A percentile compares a stretch with the other conserved stretches of the same genome.
Evolutionary conservation across 2,113 vertebrate genomes (phyloP).

Genomic region (Nothoprocta perdicaria): DNA sequence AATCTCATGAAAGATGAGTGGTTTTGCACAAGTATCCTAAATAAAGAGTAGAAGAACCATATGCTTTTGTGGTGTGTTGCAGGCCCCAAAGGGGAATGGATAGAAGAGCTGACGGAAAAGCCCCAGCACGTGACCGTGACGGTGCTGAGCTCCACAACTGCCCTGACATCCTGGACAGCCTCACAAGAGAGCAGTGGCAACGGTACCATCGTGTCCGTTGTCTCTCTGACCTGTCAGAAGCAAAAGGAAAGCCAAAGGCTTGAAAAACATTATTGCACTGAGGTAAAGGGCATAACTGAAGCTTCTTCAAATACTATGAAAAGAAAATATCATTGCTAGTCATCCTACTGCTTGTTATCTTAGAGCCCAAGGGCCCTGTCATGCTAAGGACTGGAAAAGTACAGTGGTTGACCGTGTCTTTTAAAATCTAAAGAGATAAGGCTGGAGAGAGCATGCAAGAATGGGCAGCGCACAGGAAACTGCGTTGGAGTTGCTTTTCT

Average conservation of each 20-base stretch:
- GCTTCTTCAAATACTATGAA: not conserved
- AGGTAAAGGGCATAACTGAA: conserved; percentile 76
- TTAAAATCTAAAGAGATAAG: rapidly evolving
- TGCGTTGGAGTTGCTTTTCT: not conserved
- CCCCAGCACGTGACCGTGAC: conserved; percentile 85
- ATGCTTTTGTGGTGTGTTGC: not conserved
- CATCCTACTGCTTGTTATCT: rapidly evolving
- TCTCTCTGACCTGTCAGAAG: conserved; percentile 91
- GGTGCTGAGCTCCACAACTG: conserved; percentile 86
- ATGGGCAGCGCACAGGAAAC: not conserved
- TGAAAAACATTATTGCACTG: conserved; percentile 89
- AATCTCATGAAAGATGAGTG: not conserved
- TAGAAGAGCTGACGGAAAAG: conserved; percentile 89
- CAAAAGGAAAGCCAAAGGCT: conserved; percentile 91
- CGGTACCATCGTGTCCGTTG: conserved; percentile 88
- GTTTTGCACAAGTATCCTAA: not conserved
- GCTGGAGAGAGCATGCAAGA: not conserved
- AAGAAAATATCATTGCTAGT: not conserved
- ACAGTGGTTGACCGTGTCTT: not conserved
- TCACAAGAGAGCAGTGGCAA: conserved; percentile 77
- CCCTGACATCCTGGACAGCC: conserved; percentile 85
- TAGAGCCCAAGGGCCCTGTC: rapidly evolving
- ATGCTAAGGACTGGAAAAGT: not conserved
- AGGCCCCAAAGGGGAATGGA: conserved; percentile 88
- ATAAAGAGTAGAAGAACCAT: not conserved